These are phyloP conservation scores for Onychomys leucogaster DNA, from an alignment of 2,797 vertebrate species.

Conservation along the genomic window DNA sequence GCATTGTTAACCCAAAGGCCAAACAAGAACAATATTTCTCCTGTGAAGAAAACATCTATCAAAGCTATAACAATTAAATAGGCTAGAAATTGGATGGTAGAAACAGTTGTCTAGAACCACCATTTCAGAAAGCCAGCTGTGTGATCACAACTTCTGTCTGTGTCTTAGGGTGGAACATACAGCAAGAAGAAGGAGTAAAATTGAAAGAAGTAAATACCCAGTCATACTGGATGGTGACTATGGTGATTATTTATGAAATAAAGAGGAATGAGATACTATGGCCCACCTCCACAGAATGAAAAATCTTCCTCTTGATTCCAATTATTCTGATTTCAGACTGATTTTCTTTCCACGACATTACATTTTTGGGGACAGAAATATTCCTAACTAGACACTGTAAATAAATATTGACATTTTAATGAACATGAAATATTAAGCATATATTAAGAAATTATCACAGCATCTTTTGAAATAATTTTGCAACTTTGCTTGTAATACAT, in stretches of 20 bases:
- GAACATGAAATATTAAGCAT: background rate
- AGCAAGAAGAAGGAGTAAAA: background rate
- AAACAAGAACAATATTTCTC: background rate
- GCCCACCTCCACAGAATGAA: background rate
- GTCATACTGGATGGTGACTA: background rate
- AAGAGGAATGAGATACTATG: background rate
- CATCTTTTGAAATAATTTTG: background rate
- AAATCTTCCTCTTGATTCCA: background rate
- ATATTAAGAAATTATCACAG: background rate
- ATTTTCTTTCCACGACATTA: background rate
- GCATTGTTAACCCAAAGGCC: background rate
- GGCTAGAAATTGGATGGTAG: background rate
- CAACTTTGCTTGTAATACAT: background rate
- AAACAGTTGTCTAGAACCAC: background rate
- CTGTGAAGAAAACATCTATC: background rate
- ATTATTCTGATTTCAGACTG: background rate
- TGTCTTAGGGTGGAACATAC: background rate
- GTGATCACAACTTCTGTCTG: background rate
- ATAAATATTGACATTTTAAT: constrained; percentile 21
- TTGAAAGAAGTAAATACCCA: background rate
- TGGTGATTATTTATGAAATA: background rate
- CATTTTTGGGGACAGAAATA: background rate
- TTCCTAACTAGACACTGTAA: background rate
- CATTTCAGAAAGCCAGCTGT: background rate
- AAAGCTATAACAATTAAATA: background rate